These are phyloP conservation scores for Aviceda subcristata DNA, from an alignment of 2,113 vertebrate species.

Conservation along the genomic window DNA sequence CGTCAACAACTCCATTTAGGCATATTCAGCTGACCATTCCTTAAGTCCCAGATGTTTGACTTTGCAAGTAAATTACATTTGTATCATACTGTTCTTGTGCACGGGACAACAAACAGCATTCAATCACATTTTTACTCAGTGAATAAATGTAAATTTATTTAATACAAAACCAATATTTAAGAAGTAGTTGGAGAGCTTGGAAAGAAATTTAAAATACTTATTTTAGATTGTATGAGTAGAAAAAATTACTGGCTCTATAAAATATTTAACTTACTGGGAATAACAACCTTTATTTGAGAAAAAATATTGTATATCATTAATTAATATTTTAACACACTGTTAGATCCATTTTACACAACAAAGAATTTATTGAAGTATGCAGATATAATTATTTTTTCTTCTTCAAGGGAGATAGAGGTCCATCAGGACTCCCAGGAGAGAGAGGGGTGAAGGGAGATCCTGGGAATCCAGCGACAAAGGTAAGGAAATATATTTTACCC, in stretches of 20 bases:
- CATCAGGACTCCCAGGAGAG: conserved; percentile 44
- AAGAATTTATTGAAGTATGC: neutral
- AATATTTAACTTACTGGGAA: neutral
- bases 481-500: neutral
- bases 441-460: conserved; percentile 23
- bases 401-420: conserved; percentile 63
- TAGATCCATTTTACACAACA: neutral
- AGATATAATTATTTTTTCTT: neutral
- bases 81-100: neutral
- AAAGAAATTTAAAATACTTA: neutral
- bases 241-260: neutral
- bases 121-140: neutral
- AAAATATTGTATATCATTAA: neutral
- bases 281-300: neutral
- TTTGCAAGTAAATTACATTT: neutral
- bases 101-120: neutral
- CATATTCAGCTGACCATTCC: neutral
- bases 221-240: neutral
- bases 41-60: neutral
- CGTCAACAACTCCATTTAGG: neutral
- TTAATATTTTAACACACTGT: neutral
- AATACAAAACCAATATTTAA: neutral
- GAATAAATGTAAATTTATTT: neutral
- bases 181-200: neutral
- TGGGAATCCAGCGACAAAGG: conserved; percentile 55